phyloP scores from a whole-genome alignment of 2,888 invertebrate genomes.

The Peribatodes rhomboidaria region DNA sequence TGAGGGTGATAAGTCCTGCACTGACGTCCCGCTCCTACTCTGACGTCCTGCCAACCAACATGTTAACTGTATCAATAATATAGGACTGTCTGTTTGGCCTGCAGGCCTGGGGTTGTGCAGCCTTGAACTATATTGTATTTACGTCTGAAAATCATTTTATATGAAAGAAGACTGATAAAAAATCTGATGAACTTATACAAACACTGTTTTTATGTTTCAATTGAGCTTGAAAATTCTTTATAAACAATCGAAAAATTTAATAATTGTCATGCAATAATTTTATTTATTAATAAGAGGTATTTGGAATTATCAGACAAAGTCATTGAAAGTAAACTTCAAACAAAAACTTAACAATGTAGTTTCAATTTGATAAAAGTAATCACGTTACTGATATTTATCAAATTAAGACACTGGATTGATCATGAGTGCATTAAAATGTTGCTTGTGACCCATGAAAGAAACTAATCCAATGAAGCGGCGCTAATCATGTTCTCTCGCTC shows the following conservation, averaged over 20 bases:
- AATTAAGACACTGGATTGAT: not conserved
- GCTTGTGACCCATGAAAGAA: no score
- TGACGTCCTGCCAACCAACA: no score
- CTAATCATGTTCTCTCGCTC: no score
- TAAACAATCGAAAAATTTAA: not conserved
- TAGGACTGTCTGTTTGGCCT: no score
- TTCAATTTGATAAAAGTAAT: not conserved
- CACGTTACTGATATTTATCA: constrained; percentile 12
- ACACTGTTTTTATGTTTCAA: not conserved
- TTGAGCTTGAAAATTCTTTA: not conserved
- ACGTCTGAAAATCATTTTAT: constrained; percentile 4
- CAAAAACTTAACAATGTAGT: not conserved
- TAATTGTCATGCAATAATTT: not conserved
- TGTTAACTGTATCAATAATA: no score
- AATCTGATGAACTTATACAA: constrained; percentile 3
- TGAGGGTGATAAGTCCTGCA: no score
- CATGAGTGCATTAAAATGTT: not conserved
- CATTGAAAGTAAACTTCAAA: constrained; percentile 20
- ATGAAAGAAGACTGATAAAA: constrained; percentile 17
- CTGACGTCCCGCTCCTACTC: no score
- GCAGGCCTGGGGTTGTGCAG: no score
- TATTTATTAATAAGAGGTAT: no score
- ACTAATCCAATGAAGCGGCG: no score
- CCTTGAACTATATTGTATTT: not conserved
- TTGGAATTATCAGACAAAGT: constrained; percentile 1